phyloP scores from a whole-genome alignment of 2,797 vertebrate genomes.

The Danio jaintianensis region DNA sequence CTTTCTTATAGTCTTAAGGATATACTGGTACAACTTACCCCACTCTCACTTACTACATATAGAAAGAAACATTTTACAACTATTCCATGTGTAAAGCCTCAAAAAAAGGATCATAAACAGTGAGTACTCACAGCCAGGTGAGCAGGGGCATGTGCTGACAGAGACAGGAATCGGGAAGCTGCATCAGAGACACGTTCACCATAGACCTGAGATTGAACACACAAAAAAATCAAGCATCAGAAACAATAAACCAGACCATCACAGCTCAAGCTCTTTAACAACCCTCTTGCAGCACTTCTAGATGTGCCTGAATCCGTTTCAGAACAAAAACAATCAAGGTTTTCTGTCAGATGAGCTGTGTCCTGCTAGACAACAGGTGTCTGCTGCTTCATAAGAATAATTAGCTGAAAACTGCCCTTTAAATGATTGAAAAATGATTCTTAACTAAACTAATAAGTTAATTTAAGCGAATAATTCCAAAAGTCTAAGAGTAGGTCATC shows the following conservation, averaged over 20 bases:
- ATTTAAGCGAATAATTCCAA: not conserved
- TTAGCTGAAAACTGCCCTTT: not conserved
- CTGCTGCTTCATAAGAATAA: not conserved
- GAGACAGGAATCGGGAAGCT: slow-evolving; percentile 78
- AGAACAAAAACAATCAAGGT: not conserved
- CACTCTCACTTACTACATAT: not conserved
- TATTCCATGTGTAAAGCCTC: not conserved
- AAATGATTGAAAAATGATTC: not conserved
- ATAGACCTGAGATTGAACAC: slow-evolving; percentile 74
- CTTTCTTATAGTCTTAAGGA: not conserved
- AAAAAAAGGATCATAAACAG: not conserved
- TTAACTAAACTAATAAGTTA: not conserved
- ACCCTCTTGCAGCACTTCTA: not conserved
- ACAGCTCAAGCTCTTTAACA: not conserved
- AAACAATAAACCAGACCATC: not conserved
- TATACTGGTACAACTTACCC: not conserved
- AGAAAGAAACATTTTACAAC: not conserved
- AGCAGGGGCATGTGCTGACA: slow-evolving; percentile 80
- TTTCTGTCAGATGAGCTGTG: not conserved
- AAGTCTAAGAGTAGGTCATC: not conserved
- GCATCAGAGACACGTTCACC: slow-evolving; percentile 79
- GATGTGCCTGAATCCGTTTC: not conserved
- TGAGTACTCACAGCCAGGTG: slow-evolving; percentile 81
- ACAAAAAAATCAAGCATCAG: slow-evolving; percentile 6
- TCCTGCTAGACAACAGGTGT: not conserved